phyloP scores from a whole-genome alignment of 2,797 vertebrate species.

The Darevskia nairensis region DNA sequence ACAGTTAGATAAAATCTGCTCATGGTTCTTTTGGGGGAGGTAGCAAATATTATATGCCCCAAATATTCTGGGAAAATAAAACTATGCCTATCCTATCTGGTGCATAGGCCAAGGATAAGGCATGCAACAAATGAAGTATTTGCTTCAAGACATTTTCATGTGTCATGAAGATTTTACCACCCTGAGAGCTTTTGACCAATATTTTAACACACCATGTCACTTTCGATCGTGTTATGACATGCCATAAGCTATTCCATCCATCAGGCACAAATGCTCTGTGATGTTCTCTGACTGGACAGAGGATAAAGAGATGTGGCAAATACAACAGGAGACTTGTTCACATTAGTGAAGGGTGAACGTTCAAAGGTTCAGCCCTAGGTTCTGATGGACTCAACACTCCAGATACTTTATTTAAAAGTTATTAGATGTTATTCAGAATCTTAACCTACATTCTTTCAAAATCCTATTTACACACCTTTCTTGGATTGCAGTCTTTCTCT shows the following conservation, averaged over 20 bases:
- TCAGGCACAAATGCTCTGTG: background rate
- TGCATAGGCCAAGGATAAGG: conserved; percentile 25
- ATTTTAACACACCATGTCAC: conserved; percentile 44
- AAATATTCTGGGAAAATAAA: conserved; percentile 2
- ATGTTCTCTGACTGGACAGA: conserved; percentile 9
- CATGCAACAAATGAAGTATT: conserved; percentile 25
- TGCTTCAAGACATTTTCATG: conserved; percentile 31
- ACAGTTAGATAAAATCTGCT: background rate
- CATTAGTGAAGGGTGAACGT: conserved; percentile 5
- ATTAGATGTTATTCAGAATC: background rate
- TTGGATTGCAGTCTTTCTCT: too few species aligned
- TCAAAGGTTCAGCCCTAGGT: background rate
- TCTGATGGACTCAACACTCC: conserved; percentile 9
- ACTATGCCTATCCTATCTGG: conserved; percentile 3
- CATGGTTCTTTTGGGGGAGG: background rate
- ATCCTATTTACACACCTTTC: too few species aligned
- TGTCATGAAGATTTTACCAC: conserved; percentile 31
- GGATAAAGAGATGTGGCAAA: background rate
- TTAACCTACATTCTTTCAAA: background rate
- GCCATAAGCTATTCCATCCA: background rate
- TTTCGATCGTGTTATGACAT: conserved; percentile 37
- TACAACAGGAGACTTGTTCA: background rate
- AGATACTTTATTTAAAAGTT: background rate
- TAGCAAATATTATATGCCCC: conserved; percentile 3
- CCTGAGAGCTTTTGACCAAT: conserved; percentile 1